Conservation (phyloP, 2,113 vertebrate species). For the Nanorana parkeri region DNA sequence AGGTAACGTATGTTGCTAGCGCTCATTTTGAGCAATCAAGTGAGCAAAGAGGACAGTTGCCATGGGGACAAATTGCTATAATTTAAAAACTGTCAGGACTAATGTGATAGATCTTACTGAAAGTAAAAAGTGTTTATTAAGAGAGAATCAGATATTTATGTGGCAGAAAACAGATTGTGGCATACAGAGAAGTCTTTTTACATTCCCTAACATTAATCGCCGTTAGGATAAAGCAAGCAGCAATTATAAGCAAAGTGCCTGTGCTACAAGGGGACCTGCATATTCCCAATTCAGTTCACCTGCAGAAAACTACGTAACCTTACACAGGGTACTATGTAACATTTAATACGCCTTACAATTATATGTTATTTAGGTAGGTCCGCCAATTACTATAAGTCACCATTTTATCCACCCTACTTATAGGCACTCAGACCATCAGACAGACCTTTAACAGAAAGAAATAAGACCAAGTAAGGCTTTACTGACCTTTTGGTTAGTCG, state of each 20-base stretch:
- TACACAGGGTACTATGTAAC: no score
- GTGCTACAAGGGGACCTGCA: no score
- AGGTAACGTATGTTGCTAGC: background rate
- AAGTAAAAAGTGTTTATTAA: background rate
- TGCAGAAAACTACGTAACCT: no score
- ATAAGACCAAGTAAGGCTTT: background rate
- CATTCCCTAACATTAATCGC: background rate
- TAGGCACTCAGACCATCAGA: no score
- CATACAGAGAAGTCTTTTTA: background rate
- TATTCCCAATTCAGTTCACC: no score
- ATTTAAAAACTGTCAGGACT: slow-evolving; percentile 27
- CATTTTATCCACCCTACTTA: no score
- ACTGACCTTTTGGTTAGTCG: slow-evolving; percentile 82
- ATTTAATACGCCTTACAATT: no score
- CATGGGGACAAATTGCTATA: slow-evolving; percentile 63
- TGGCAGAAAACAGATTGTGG: no score
- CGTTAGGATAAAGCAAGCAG: background rate
- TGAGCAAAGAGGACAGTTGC: slow-evolving; percentile 52
- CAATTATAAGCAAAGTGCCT: no score
- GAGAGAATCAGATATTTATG: background rate
- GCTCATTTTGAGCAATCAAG: background rate
- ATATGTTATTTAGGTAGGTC: no score
- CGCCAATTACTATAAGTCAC: no score
- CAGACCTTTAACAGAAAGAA: no score
- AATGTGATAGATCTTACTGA: background rate